Evolutionary conservation across 2,797 vertebrate species (phyloP), one percentile per base, ranked within the genome.

Genomic region (Oophaga sylvatica): DNA sequence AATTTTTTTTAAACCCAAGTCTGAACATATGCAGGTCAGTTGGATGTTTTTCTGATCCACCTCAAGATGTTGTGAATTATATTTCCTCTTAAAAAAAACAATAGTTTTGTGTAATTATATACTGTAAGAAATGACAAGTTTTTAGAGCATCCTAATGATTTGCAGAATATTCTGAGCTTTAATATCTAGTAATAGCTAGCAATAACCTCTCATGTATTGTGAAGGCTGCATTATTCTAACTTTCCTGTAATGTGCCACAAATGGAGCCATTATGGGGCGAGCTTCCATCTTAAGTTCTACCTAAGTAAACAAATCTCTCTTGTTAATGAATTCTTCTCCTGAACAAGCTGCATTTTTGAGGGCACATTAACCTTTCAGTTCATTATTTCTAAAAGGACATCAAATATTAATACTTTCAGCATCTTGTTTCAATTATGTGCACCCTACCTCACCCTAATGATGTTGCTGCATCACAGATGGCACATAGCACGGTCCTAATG

Each of bases 391-490:
- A 65, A 86, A 80, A 80, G 76, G 45, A 79, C 63, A 70, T 86
- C 68, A 86, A 86, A 86, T 86, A 86, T 86, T 86, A 79, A 86
- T 68, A 79, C 63, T 56, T 79, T 57, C 65, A 86, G 48, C 84
- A 86, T 86, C 76, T 80, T 86, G 84, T 86, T 86, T 80, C 75
- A 86, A 86, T 86, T 80, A 80, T 70, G 29, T 35, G 45, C 56
- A 79, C 76, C 48, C 76, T 68, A 79, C n/a, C 29, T 78, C 70
- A 67, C 26, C 60, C 45, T 79, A 79, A 85, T 79, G 59, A 68
- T 79, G 75, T 79, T 5, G 53, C 70, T 79, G 26, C 29, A 53
- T 70, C 57, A 53, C 84, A 78, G 41, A 80, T 57, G 20, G 84
- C 26, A 80, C 31, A 59, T 22, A 70, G 56, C 63, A 56, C 31